Evolutionary conservation across 2,888 invertebrate genomes (phyloP).

Genomic region (Coleophora deauratella): DNA sequence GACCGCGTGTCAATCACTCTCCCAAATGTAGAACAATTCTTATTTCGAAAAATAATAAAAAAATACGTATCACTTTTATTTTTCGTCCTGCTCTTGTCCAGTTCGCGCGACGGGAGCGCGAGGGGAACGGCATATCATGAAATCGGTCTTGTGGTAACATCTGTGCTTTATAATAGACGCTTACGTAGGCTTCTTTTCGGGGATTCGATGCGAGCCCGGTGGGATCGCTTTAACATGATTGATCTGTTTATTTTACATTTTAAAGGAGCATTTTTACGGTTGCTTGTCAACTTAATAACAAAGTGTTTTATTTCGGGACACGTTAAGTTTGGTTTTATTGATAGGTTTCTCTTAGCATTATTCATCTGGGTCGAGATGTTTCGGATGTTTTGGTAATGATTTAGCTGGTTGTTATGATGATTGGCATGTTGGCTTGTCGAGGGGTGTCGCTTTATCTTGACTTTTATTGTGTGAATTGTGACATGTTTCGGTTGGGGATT

Average conservation of each 20-base stretch:
- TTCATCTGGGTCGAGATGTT: slow-evolving; percentile 40
- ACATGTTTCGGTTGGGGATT: too few species aligned
- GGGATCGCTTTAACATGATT: slow-evolving; percentile 73
- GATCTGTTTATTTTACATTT: slow-evolving; percentile 75
- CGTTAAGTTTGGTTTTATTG: slow-evolving; percentile 71
- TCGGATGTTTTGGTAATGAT: slow-evolving; percentile 31
- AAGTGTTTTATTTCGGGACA: slow-evolving; percentile 70
- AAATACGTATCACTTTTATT: slow-evolving; percentile 64
- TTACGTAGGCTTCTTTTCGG: slow-evolving; percentile 73
- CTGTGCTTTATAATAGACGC: slow-evolving; percentile 72
- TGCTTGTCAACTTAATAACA: slow-evolving; percentile 74
- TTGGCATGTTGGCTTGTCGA: slow-evolving; percentile 21
- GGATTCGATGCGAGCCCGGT: slow-evolving; percentile 63
- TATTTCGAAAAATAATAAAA: slow-evolving; percentile 64
- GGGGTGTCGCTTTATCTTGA: slow-evolving; percentile 2
- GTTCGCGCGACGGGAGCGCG: slow-evolving; percentile 25
- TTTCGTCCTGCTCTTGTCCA: slow-evolving; percentile 41
- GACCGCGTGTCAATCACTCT: slow-evolving; percentile 73
- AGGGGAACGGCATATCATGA: slow-evolving; percentile 39
- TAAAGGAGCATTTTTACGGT: slow-evolving; percentile 74
- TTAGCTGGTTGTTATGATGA: slow-evolving; percentile 23
- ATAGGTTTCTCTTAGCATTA: slow-evolving; percentile 68
- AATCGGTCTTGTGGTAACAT: slow-evolving; percentile 67
- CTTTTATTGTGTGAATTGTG: background rate
- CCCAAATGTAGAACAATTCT: slow-evolving; percentile 70